These are phyloP conservation scores for Zaprionus lineosus DNA, from an alignment of 2,888 invertebrate species.

Conservation along the genomic window DNA sequence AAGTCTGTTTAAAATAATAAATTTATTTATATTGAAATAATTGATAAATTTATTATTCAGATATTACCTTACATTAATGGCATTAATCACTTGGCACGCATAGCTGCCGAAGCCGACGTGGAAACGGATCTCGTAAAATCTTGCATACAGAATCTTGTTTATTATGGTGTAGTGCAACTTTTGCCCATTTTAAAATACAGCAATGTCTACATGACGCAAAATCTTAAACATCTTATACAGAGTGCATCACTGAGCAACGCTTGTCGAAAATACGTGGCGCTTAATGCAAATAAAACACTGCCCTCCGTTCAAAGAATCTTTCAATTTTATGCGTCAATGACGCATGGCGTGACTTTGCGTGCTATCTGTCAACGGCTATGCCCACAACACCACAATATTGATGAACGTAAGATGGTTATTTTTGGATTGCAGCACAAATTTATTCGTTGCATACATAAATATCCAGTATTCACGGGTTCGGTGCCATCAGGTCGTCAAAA, in stretches of 20 bases:
- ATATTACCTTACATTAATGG: slow-evolving; percentile 93
- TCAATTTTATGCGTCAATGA: slow-evolving; percentile 87
- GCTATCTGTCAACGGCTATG: slow-evolving; percentile 88
- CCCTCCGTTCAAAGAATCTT: slow-evolving; percentile 82
- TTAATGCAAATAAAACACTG: slow-evolving; percentile 76
- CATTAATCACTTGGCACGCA: slow-evolving; percentile 94
- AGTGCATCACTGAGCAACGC: slow-evolving; percentile 87
- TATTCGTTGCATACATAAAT: slow-evolving; percentile 85
- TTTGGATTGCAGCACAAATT: slow-evolving; percentile 85
- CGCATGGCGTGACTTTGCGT: slow-evolving; percentile 87
- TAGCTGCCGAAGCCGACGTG: slow-evolving; percentile 94
- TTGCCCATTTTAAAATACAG: slow-evolving; percentile 93
- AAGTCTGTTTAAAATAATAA: background rate
- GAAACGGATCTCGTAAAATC: slow-evolving; percentile 97
- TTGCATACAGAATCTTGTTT: slow-evolving; percentile 95
- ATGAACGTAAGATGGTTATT: slow-evolving; percentile 84
- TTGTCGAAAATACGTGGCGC: slow-evolving; percentile 85
- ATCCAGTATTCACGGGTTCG: slow-evolving; percentile 84
- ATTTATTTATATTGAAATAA: background rate
- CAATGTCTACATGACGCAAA: slow-evolving; percentile 92
- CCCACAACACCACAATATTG: slow-evolving; percentile 84
- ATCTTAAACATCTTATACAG: slow-evolving; percentile 87
- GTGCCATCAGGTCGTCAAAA: slow-evolving; percentile 84
- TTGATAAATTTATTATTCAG: slow-evolving; percentile 43
- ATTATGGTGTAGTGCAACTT: slow-evolving; percentile 88